A percentile compares a stretch with the other conserved stretches of the same genome.
These are phyloP conservation scores for Plebejus argus DNA, from an alignment of 2,888 invertebrate species.

Conservation along the genomic window DNA sequence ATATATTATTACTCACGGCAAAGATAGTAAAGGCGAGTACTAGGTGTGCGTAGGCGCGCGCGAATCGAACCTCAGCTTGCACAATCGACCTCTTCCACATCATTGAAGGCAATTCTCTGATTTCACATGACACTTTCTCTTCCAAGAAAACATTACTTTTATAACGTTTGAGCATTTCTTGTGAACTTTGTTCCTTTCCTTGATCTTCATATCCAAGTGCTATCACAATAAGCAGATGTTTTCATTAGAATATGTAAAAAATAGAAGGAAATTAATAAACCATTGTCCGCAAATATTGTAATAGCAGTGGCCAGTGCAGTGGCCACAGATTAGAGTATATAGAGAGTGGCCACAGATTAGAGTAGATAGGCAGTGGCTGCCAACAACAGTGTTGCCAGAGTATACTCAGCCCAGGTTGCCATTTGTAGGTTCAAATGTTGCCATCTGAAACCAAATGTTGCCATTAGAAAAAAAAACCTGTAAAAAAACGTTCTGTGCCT, in stretches of 20 bases:
- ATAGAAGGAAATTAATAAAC: slow-evolving; percentile 9
- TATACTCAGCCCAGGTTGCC: no score
- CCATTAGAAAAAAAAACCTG: no score
- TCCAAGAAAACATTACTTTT: slow-evolving; percentile 55
- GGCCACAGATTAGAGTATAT: no score
- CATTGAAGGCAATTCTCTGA: slow-evolving; percentile 75
- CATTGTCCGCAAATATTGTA: slow-evolving; percentile 27
- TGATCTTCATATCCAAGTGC: slow-evolving; percentile 56
- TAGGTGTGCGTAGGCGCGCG: slow-evolving; percentile 52
- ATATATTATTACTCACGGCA: slow-evolving; percentile 54
- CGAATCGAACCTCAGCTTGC: slow-evolving; percentile 63
- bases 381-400: no score
- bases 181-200: slow-evolving; percentile 39
- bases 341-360: no score
- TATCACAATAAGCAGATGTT: slow-evolving; percentile 36
- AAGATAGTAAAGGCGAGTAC: slow-evolving; percentile 55
- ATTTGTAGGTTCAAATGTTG: no score
- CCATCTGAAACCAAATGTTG: no score
- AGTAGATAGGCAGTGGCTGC: no score
- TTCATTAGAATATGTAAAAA: not conserved
- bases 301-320: no score
- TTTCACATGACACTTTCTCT: slow-evolving; percentile 79
- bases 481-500: no score
- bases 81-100: slow-evolving; percentile 80
- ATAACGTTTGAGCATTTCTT: slow-evolving; percentile 54